Conservation (phyloP, 2,113 vertebrate genomes). For the Forbesichthys papilliferus region DNA sequence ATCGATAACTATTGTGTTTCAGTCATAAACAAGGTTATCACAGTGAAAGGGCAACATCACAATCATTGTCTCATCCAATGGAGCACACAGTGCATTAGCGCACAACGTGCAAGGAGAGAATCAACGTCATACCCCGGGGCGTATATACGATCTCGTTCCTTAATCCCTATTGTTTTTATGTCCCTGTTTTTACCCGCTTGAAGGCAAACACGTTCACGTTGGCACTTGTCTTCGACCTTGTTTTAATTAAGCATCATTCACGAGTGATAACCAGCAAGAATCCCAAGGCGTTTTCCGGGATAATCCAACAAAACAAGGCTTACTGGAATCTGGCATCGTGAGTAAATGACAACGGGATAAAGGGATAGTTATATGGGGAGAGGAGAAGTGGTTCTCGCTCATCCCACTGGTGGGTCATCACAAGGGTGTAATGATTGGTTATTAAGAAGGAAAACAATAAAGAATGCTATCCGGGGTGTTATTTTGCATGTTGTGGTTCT, state of each 20-base stretch:
- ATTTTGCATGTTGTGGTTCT: constrained; percentile 5
- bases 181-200: constrained; percentile 32
- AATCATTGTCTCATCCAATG: constrained; percentile 13
- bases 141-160: constrained; percentile 17
- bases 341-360: constrained; percentile 69
- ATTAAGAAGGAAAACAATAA: constrained; percentile 37
- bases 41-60: constrained; percentile 5
- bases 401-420: background rate
- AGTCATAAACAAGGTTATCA: constrained; percentile 27
- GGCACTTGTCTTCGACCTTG: constrained; percentile 23
- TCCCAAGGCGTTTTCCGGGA: constrained; percentile 45
- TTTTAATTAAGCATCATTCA: constrained; percentile 65
- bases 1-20: constrained; percentile 10
- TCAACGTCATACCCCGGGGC: background rate
- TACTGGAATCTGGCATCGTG: constrained; percentile 65
- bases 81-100: constrained; percentile 22
- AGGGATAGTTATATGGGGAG: constrained; percentile 33
- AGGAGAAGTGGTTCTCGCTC: constrained; percentile 5
- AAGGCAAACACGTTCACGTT: constrained; percentile 51
- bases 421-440: constrained; percentile 1
- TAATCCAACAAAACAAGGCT: constrained; percentile 61
- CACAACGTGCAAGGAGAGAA: constrained; percentile 1
- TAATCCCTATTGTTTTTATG: constrained; percentile 40
- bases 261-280: constrained; percentile 49
- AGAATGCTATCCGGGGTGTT: constrained; percentile 7